A percentile compares a stretch with the other conserved stretches of the same genome.
Conservation (phyloP, 2,888 invertebrate species). For the Limnephilus auricula region DNA sequence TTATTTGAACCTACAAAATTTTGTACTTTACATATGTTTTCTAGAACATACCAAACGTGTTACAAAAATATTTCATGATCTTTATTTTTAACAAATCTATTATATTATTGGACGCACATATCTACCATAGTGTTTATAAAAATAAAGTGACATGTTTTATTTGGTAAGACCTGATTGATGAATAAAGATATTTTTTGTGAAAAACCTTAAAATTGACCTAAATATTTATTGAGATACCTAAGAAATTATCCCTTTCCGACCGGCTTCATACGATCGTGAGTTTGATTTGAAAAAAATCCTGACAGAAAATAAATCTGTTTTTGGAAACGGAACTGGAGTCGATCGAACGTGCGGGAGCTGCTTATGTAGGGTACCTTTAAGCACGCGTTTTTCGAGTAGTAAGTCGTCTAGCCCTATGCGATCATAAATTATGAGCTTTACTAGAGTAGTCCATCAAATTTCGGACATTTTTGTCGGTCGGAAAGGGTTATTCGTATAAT, state of each 20-base stretch:
- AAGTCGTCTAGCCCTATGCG: too few relatives aligned
- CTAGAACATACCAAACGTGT: not conserved
- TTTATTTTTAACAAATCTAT: not conserved
- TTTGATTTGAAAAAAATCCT: too few relatives aligned
- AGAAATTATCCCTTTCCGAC: too few relatives aligned
- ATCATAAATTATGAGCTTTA: too few relatives aligned
- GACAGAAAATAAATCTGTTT: too few relatives aligned
- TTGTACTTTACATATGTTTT: not conserved
- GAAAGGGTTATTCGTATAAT: not conserved
- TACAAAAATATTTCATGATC: not conserved
- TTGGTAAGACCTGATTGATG: slow-evolving; percentile 37
- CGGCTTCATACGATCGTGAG: too few relatives aligned
- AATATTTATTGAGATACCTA: not conserved
- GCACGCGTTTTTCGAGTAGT: too few relatives aligned
- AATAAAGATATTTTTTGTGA: slow-evolving; percentile 64
- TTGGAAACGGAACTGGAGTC: too few relatives aligned
- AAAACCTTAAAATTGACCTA: slow-evolving; percentile 31
- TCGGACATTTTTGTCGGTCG: too few relatives aligned
- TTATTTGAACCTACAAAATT: not conserved
- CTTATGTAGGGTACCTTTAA: too few relatives aligned
- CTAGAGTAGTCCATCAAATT: too few relatives aligned
- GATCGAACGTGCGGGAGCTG: too few relatives aligned
- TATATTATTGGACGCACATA: slow-evolving; percentile 20
- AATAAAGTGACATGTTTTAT: slow-evolving; percentile 33
- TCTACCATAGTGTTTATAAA: slow-evolving; percentile 16